These are phyloP conservation scores for Sminthurinus signatus DNA, from an alignment of 1,140 invertebrate genomes.

Conservation along the genomic window DNA sequence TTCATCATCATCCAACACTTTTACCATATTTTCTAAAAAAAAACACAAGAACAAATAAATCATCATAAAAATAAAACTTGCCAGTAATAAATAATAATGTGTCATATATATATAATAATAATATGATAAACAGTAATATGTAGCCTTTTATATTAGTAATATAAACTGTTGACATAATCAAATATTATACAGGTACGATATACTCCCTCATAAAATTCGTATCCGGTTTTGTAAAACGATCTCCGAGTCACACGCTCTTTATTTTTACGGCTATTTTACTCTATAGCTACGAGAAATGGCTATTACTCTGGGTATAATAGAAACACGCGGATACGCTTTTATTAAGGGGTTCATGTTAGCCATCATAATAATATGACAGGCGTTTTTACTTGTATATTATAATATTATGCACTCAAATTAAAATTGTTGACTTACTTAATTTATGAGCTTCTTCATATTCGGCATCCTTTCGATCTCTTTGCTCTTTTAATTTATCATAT, in stretches of 20 bases:
- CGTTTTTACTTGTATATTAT: not conserved
- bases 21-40: constrained; percentile 81
- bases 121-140: not conserved
- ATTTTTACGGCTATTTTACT: not conserved
- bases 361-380: constrained; percentile 6
- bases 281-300: not conserved
- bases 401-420: not conserved
- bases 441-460: constrained; percentile 93
- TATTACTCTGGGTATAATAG: too few relatives aligned
- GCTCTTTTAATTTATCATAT: constrained; percentile 82
- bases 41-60: not conserved
- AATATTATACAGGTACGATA: not conserved
- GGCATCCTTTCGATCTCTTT: constrained; percentile 79
- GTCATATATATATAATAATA: too few relatives aligned
- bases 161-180: too few relatives aligned
- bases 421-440: constrained; percentile 69
- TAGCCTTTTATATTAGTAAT: too few relatives aligned
- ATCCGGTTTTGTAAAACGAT: not conserved
- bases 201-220: too few relatives aligned
- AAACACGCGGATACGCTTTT: not conserved
- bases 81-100: too few relatives aligned
- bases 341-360: not conserved
- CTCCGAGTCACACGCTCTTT: not conserved
- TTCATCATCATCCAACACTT: constrained; percentile 91
- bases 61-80: constrained; percentile 4